These are phyloP conservation scores for Carabus problematicus DNA, from an alignment of 2,888 invertebrate genomes.

Conservation along the genomic window DNA sequence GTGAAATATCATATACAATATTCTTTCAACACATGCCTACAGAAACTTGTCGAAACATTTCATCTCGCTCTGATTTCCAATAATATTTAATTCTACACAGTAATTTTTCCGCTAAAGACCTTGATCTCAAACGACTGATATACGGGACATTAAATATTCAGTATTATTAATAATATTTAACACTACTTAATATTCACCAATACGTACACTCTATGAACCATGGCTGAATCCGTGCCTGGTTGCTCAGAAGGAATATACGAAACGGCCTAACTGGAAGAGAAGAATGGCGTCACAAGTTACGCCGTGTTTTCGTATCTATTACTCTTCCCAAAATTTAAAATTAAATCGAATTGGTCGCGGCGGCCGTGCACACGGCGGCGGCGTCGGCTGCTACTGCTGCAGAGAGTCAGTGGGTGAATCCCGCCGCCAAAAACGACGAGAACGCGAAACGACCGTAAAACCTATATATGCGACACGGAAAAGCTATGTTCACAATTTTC, in stretches of 20 bases:
- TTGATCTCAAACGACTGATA: too few relatives aligned
- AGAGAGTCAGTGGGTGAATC: neutral
- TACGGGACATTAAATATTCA: too few relatives aligned
- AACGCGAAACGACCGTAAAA: constrained; percentile 8
- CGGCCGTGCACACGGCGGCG: neutral
- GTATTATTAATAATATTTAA: too few relatives aligned
- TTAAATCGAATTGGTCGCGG: constrained; percentile 17
- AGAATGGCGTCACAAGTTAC: constrained; percentile 1
- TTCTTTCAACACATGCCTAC: too few relatives aligned
- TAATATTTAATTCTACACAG: too few relatives aligned
- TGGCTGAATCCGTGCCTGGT: too few relatives aligned
- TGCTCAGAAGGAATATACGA: neutral
- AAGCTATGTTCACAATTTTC: constrained; percentile 40
- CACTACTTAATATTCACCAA: too few relatives aligned
- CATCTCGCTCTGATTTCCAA: too few relatives aligned
- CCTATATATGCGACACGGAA: constrained; percentile 30
- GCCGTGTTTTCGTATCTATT: constrained; percentile 13
- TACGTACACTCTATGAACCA: too few relatives aligned
- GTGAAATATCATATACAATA: too few relatives aligned
- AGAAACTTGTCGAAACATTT: too few relatives aligned
- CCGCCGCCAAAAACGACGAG: neutral
- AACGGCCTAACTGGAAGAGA: neutral
- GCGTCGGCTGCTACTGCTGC: constrained; percentile 1
- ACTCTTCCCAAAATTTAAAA: constrained; percentile 18
- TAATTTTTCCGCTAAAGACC: too few relatives aligned